phyloP scores from a whole-genome alignment of 2,113 vertebrate species.

The Nannospalax galili region DNA sequence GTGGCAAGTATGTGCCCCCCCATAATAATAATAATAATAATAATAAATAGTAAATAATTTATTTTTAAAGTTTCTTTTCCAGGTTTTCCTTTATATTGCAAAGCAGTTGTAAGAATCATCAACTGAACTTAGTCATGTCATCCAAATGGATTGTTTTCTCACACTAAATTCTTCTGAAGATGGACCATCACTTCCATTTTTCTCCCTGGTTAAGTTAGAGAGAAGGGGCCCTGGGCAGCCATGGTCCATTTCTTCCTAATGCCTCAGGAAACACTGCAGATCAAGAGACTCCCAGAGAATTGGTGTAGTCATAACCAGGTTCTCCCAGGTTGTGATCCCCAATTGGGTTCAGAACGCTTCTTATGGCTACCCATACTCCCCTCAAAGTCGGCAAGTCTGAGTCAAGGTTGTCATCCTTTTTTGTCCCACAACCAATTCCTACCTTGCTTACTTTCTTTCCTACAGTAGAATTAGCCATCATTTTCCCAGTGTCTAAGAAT shows the following conservation, averaged over 20 bases:
- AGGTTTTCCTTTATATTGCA: not conserved
- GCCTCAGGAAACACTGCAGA: not conserved
- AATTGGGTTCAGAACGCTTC: not conserved
- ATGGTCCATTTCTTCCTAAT: conserved; percentile 12
- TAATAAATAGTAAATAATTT: too few relatives aligned
- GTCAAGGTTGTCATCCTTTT: not conserved
- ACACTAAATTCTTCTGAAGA: conserved; percentile 15
- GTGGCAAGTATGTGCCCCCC: too few relatives aligned
- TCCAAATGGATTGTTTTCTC: not conserved
- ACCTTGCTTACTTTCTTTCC: not conserved
- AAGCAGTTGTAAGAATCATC: not conserved
- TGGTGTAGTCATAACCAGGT: not conserved
- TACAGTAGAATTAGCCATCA: not conserved
- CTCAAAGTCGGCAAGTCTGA: not conserved
- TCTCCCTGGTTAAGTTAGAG: conserved; percentile 10
- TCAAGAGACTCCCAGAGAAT: not conserved
- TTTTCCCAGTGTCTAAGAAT: not conserved
- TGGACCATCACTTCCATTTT: conserved; percentile 28
- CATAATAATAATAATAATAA: too few relatives aligned
- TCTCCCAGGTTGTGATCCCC: not conserved
- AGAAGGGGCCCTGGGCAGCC: not conserved
- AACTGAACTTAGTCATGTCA: not conserved
- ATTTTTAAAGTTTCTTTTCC: not conserved
- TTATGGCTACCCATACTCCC: not conserved
- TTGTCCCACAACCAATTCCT: not conserved